Conservation (phyloP, 2,797 vertebrate genomes). For the Hylomyscus alleni region DNA sequence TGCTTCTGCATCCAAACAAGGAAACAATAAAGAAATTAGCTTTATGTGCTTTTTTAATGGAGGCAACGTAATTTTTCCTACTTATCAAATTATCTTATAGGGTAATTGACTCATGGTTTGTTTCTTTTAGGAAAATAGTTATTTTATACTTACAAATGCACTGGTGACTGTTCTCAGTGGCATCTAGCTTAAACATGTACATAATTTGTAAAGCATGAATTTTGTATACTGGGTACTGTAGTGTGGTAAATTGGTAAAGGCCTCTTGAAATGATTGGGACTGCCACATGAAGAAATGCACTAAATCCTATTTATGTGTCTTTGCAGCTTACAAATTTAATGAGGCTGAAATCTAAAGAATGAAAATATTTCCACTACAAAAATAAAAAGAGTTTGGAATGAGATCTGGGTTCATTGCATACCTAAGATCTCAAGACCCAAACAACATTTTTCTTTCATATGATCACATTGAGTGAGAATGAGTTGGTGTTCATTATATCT, state of each 20-base stretch:
- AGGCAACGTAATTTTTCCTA: not conserved
- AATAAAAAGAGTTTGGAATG: slow-evolving; percentile 70
- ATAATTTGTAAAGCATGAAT: slow-evolving; percentile 41
- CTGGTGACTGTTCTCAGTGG: slow-evolving; percentile 19
- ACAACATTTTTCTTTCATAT: slow-evolving; percentile 80
- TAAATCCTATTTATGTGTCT: slow-evolving; percentile 69
- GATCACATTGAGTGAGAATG: slow-evolving; percentile 71
- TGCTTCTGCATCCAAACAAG: not conserved
- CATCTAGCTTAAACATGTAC: slow-evolving; percentile 19
- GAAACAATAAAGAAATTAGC: not conserved
- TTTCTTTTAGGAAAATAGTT: slow-evolving; percentile 63
- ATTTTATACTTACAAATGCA: slow-evolving; percentile 57
- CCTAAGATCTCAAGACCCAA: slow-evolving; percentile 76
- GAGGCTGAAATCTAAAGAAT: slow-evolving; percentile 73
- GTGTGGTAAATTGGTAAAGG: slow-evolving; percentile 45
- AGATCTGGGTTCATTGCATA: slow-evolving; percentile 53
- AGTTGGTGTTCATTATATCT: slow-evolving; percentile 64
- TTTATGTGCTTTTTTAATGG: not conserved
- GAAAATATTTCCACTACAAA: slow-evolving; percentile 76
- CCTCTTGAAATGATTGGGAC: slow-evolving; percentile 62
- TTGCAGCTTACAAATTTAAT: slow-evolving; percentile 74
- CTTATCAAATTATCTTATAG: slow-evolving; percentile 37
- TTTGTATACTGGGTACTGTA: not conserved
- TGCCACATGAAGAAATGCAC: slow-evolving; percentile 48
- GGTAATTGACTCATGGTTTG: slow-evolving; percentile 44